phyloP scores from a whole-genome alignment of 2,113 vertebrate species.

The Silurus asotus region DNA sequence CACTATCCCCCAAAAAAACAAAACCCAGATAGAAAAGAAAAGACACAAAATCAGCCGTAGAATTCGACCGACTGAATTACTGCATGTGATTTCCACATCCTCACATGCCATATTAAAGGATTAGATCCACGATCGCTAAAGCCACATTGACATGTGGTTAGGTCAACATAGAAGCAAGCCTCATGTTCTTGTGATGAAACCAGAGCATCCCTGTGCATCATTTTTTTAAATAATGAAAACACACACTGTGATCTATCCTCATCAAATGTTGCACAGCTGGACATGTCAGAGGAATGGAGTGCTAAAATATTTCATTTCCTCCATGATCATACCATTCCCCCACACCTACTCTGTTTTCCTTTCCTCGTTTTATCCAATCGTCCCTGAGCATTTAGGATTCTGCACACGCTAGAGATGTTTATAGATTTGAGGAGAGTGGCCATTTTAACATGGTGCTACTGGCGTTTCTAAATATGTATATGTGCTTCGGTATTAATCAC shows the following conservation, averaged over 20 bases:
- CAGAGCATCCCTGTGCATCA: constrained; percentile 30
- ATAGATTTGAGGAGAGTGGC: constrained; percentile 24
- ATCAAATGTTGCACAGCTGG: constrained; percentile 26
- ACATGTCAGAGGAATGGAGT: constrained; percentile 32
- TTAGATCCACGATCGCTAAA: constrained; percentile 37
- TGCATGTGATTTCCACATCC: constrained; percentile 29
- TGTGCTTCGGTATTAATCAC: background rate
- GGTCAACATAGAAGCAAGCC: constrained; percentile 24
- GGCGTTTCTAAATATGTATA: background rate
- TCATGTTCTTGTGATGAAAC: constrained; percentile 30
- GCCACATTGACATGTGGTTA: constrained; percentile 26
- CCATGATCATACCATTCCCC: constrained; percentile 33
- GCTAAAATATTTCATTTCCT: constrained; percentile 53
- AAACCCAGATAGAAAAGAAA: constrained; percentile 66
- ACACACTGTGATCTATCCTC: constrained; percentile 32
- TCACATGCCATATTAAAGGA: constrained; percentile 42
- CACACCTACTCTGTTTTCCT: constrained; percentile 1
- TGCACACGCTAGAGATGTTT: constrained; percentile 31
- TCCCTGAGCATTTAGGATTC: constrained; percentile 19
- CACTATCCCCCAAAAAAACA: constrained; percentile 61
- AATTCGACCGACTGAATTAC: constrained; percentile 33
- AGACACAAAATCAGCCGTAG: constrained; percentile 33
- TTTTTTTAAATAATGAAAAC: constrained; percentile 28
- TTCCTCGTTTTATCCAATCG: constrained; percentile 17
- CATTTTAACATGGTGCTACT: constrained; percentile 23